Evolutionary conservation across 1,140 invertebrate genomes (phyloP), one percentile per base, ranked within the genome.

Genomic region (Hirudo medicinalis): DNA sequence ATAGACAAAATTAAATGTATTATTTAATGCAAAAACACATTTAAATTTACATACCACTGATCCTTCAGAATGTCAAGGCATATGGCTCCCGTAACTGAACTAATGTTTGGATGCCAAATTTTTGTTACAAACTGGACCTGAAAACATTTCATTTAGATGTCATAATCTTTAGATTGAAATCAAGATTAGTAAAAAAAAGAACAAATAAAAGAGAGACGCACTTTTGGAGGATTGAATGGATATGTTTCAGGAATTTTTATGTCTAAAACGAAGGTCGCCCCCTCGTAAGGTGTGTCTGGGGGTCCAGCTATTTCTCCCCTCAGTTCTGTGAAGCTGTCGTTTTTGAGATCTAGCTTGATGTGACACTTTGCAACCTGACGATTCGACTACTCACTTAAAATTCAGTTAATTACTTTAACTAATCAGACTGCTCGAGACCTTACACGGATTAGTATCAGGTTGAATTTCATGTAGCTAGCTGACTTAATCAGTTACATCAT

Each of bases 31-130:
- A 49, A 63, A 63, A 19, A 22, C 20, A 22, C 8, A 22, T 25
- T n/a, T 15, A 25, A 68, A 43, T 22, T 40, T 66, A 76, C 78
- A 76, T 76, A 91, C 91, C 96, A 99, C 82, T 99, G 94, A 82
- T 99, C 95, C 86, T 99, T 99, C 22, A 99, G 85, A 79, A 99
- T 99, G 83, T 99, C 97, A 80, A 99, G 85, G 84, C 97, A 99
- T 79, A 99, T 98, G 54, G 93, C 94, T 71, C 97, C 96, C 40
- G 96, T 99, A 8, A 96, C 94, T 27, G 94, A 97, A 70, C 93
- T 97, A 77, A 99, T 96, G 85, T 99, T 99, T 67, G 96, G 97
- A 85, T 99, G 96, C 97, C 96, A 99, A 80, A 99, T 96, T 85
- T 91, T 94, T 72, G 96, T 99, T 74, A 93, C 87, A 85, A 99